Percentiles rank a stretch among this genome's conserved stretches.
These are phyloP conservation scores for Bimastos eiseni DNA, from an alignment of 2,888 invertebrate genomes.

Conservation along the genomic window DNA sequence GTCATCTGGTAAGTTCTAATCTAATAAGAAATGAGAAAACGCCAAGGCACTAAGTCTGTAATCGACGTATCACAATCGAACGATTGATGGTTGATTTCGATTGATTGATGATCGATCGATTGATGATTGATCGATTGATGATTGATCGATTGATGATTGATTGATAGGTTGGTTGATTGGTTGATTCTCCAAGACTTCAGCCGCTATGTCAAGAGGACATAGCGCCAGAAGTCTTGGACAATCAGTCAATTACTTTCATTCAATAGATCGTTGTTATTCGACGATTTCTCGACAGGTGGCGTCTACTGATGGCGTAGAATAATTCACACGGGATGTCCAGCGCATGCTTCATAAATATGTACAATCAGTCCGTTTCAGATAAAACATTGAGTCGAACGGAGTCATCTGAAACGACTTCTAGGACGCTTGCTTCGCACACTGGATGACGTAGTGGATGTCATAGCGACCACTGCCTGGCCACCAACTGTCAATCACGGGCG, in stretches of 20 bases:
- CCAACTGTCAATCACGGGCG: not conserved
- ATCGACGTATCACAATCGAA: too few species aligned
- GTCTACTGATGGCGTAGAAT: not conserved
- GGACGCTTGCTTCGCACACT: not conserved
- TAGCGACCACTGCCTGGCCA: not conserved
- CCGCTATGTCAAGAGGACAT: too few species aligned
- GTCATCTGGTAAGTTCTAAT: too few species aligned
- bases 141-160: too few species aligned
- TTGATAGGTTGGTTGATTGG: not conserved
- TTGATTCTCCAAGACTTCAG: not conserved
- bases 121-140: too few species aligned
- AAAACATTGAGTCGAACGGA: not conserved
- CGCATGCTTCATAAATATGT: not conserved
- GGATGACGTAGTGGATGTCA: not conserved
- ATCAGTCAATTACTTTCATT: too few species aligned
- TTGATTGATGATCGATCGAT: too few species aligned
- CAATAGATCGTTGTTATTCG: not conserved
- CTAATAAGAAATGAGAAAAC: too few species aligned
- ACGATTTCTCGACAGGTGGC: not conserved
- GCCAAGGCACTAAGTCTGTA: too few species aligned
- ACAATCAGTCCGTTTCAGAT: not conserved
- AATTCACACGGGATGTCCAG: not conserved
- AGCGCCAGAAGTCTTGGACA: too few species aligned
- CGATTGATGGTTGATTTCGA: too few species aligned
- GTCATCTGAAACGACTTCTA: not conserved